phyloP scores from a whole-genome alignment of 2,888 invertebrate species.

The Drosophila meridiana region DNA sequence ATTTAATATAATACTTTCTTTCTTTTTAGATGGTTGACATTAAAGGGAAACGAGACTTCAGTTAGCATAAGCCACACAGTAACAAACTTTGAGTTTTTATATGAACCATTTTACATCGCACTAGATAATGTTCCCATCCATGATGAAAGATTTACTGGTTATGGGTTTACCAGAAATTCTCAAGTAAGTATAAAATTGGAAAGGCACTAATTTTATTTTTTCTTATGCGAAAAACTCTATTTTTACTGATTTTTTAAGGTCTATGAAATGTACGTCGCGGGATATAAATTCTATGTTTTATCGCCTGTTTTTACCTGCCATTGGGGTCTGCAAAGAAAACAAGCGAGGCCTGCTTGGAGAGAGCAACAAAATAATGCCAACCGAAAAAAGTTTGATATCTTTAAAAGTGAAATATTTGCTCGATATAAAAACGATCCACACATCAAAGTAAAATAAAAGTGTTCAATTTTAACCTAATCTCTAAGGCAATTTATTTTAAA shows the following conservation, averaged over 20 bases:
- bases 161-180: slow-evolving; percentile 96
- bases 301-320: slow-evolving; percentile 96
- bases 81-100: slow-evolving; percentile 93
- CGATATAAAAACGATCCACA: slow-evolving; percentile 86
- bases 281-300: slow-evolving; percentile 94
- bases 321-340: slow-evolving; percentile 93
- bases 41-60: slow-evolving; percentile 83
- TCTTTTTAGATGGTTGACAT: slow-evolving; percentile 70
- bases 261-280: slow-evolving; percentile 96
- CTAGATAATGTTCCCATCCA: slow-evolving; percentile 92
- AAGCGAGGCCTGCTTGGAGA: slow-evolving; percentile 92
- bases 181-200: slow-evolving; percentile 88
- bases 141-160: slow-evolving; percentile 95
- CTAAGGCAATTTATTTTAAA: not conserved
- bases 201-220: not conserved
- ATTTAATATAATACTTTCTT: not conserved
- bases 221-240: not conserved
- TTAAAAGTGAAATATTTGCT: slow-evolving; percentile 93
- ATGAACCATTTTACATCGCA: slow-evolving; percentile 96
- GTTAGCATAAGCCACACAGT: slow-evolving; percentile 94
- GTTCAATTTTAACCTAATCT: not conserved
- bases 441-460: slow-evolving; percentile 25
- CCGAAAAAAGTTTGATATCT: slow-evolving; percentile 92
- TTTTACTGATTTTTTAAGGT: slow-evolving; percentile 86
- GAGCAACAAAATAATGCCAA: slow-evolving; percentile 94